phyloP scores from a whole-genome alignment of 2,888 invertebrate species.

The Sabatieria punctata region DNA sequence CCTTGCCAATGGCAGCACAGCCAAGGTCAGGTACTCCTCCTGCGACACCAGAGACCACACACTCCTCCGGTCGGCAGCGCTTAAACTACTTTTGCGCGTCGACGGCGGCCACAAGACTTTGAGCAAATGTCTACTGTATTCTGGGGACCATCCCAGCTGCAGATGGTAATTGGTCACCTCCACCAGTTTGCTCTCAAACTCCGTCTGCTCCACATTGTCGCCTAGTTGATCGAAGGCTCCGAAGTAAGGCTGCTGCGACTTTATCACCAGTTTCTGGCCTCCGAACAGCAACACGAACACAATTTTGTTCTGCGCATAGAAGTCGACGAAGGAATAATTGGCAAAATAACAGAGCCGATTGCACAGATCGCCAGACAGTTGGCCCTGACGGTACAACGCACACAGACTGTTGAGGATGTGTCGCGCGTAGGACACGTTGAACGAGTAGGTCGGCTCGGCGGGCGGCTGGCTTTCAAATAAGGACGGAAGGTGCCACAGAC shows the following conservation, averaged over 20 bases:
- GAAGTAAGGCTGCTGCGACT: constrained; percentile 17
- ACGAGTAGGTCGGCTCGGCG: no score
- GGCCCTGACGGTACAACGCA: not conserved
- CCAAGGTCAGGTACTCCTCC: constrained; percentile 24
- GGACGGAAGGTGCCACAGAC: no score
- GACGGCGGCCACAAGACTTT: constrained; percentile 25
- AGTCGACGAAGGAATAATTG: constrained; percentile 24
- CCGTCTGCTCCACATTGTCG: not conserved
- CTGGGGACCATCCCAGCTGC: constrained; percentile 22
- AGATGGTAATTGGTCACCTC: constrained; percentile 23
- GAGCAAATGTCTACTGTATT: constrained; percentile 22
- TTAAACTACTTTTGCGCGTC: constrained; percentile 15
- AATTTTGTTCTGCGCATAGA: constrained; percentile 19
- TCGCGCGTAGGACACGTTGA: not conserved
- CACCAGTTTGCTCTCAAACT: constrained; percentile 15
- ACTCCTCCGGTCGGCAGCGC: constrained; percentile 19
- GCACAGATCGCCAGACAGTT: constrained; percentile 24
- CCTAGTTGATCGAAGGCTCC: constrained; percentile 17
- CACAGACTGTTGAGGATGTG: not conserved
- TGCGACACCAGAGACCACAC: constrained; percentile 27
- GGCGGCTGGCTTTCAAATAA: no score
- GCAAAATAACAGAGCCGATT: constrained; percentile 19
- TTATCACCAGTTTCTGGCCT: constrained; percentile 24
- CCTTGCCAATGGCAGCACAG: constrained; percentile 22
- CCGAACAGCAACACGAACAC: constrained; percentile 18